These are phyloP conservation scores for Pterocles orientalis DNA, from an alignment of 2,113 vertebrate genomes.

Conservation along the genomic window DNA sequence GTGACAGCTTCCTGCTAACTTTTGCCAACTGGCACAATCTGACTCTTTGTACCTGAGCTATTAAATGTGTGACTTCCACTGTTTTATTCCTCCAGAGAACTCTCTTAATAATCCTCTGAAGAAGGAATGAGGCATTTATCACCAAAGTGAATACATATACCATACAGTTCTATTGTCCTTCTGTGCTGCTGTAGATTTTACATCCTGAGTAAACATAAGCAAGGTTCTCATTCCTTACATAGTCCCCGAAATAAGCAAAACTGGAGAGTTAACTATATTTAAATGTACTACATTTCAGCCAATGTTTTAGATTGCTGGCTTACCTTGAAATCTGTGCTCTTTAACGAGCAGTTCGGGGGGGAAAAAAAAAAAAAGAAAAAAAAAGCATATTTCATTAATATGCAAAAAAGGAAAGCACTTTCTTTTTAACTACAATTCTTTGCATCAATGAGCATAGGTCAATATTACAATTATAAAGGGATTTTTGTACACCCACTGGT, in stretches of 20 bases:
- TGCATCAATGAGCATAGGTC: background rate
- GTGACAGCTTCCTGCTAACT: conserved; percentile 99
- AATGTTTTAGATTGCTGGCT: background rate
- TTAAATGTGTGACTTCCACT: conserved; percentile 89
- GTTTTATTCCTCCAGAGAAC: conserved; percentile 82
- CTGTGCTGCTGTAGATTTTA: conserved; percentile 38
- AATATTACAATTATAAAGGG: conserved; percentile 43
- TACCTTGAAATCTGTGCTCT: conserved; percentile 6
- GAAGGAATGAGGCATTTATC: conserved; percentile 77
- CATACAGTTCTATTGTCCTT: conserved; percentile 71
- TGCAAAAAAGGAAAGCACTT: background rate
- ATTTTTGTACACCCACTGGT: background rate
- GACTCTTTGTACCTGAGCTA: conserved; percentile 92
- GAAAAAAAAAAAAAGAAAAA: too few species aligned
- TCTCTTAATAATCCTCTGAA: conserved; percentile 83
- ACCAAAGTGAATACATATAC: conserved; percentile 77
- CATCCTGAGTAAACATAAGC: conserved; percentile 24
- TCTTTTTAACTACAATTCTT: background rate
- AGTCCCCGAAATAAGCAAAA: background rate
- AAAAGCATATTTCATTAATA: background rate
- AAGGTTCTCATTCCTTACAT: background rate
- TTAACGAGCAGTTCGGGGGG: background rate
- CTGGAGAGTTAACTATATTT: background rate
- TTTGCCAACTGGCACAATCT: conserved; percentile 98
- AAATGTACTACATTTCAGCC: conserved; percentile 11